Evolutionary conservation across 2,113 vertebrate genomes (phyloP), one percentile per base, ranked within the genome.

Genomic region (Seriola aureovittata): DNA sequence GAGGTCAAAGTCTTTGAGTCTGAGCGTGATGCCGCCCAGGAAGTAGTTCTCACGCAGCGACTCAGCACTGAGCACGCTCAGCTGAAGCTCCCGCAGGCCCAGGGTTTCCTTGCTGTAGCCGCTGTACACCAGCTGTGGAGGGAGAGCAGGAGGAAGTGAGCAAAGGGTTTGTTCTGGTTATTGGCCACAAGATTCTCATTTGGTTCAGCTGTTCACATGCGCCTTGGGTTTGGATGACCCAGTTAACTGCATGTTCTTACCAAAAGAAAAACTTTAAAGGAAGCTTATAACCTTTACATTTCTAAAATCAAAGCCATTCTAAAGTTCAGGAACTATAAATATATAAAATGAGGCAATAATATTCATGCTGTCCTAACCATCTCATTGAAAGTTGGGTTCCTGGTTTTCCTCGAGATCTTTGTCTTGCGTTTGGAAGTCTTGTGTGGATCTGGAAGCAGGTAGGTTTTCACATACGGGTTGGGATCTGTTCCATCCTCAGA

Each of bases 361-460:
- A n/a, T 9, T 42, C 38, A 9, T 10, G 10, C 4, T 46, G 42
- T 46, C 58, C 95, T 95, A 88, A 97, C 98, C 98, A 99, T 99
- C 95, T 99, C 98, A 89, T 99, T 99, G 91, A 99, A 99, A 11
- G 98, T 99, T 40, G 98, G 98, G 80, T 99, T 99, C 89, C 97
- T 96, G 52, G 98, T 99, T 93, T 98, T 99, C 85, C 98, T 95
- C 32, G 97, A 96, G 89, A 97, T 96, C 95, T 98, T 99, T 5
- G 98, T 99, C 96, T 99, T 99, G 78, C 97, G 97, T 93, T 99
- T 99, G 88, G 98, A 98, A 32, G 96, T 97, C 95, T 99, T 99
- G 91, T 98, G 96, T 0, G 91, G 95, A 91, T 99, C 98, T 85
- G 98, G 98, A 89, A 99, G 97, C 74, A 99, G 94, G 81, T 99